Base-by-base conservation (phyloP, 2,797 vertebrate species). In the Dendrocincla tyrannina region DNA sequence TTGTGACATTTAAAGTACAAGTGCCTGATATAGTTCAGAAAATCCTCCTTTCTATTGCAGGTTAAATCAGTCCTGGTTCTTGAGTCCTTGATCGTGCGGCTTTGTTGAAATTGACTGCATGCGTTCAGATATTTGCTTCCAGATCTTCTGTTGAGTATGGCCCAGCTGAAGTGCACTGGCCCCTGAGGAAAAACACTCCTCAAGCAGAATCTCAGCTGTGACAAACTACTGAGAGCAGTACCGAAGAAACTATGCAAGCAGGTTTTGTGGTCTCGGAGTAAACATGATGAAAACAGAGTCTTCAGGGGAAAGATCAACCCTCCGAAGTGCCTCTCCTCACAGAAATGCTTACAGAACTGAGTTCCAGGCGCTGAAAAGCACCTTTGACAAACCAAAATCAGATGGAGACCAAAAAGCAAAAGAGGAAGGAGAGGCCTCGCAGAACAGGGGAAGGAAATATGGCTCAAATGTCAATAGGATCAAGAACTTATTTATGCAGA, bases 401-500 rank as follows among this genome's bases (percentile, higher is more conserved):
- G 99, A 99, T 96, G 98, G 98, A 63, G 98, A 98, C 58, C 98
- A 98, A 79, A 98, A 98, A 95, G 95, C 98, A 24, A 98, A 98
- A 97, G 98, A 98, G 95, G 99, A 98, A 96, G 96, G 98, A 1
- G 98, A 99, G 75, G 98, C 98, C 80, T 98, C 97, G 17, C 99
- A 99, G 96, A 99, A 97, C 9, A 98, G 99, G 85, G 99, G 99
- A 33, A 98, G 99, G 74, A 99, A 99, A 95, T 99, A 99, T 97
- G 99, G 99, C 42, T 98, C 98, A 79, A 99, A 99, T 30, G 99
- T 99, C 98, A 99, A 99, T 96, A 98, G 99, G 93, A 99, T 99
- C 97, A 99, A 99, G 98, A 99, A 99, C 96, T 98, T 99, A 94
- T 99, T 99, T 97, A 99, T 99, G 99, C 99, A 99, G 97, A 99